phyloP scores from a whole-genome alignment of 2,797 vertebrate species.

The Miichthys miiuy region DNA sequence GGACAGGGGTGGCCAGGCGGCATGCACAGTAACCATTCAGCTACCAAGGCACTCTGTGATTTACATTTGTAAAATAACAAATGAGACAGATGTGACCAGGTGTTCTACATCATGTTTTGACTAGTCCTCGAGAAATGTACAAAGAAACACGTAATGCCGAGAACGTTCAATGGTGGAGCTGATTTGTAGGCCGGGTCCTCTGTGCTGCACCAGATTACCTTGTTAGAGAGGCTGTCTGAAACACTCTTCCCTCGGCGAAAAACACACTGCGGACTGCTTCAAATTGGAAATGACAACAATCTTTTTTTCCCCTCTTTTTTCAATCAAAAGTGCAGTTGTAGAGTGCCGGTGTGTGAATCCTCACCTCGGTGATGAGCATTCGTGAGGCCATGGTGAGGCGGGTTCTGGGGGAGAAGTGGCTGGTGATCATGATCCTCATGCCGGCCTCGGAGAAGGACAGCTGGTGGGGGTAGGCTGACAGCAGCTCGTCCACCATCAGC shows the following conservation, averaged over 20 bases:
- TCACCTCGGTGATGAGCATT: conserved; percentile 98
- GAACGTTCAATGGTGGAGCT: background rate
- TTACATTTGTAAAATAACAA: background rate
- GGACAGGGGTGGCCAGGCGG: too few species aligned
- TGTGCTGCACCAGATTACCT: conserved; percentile 24
- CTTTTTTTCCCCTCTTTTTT: background rate
- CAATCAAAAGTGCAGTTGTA: background rate
- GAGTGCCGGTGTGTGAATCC: background rate
- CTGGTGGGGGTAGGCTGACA: conserved; percentile 96
- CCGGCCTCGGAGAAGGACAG: conserved; percentile 97
- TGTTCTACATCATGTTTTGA: background rate
- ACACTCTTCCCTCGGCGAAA: background rate
- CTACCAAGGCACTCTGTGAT: too few species aligned
- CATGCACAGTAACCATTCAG: too few species aligned
- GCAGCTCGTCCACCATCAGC: conserved; percentile 97
- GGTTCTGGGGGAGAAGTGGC: conserved; percentile 96
- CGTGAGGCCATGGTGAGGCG: conserved; percentile 98
- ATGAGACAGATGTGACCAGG: background rate
- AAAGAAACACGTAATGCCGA: background rate
- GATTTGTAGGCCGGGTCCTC: conserved; percentile 9
- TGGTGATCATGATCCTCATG: conserved; percentile 99
- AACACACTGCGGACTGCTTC: conserved; percentile 16
- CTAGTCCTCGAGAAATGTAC: background rate
- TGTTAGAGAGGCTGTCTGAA: conserved; percentile 38
- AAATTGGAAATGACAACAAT: conserved; percentile 30